Conservation (phyloP, 1,140 invertebrate species). For the Hetaerina americana region DNA sequence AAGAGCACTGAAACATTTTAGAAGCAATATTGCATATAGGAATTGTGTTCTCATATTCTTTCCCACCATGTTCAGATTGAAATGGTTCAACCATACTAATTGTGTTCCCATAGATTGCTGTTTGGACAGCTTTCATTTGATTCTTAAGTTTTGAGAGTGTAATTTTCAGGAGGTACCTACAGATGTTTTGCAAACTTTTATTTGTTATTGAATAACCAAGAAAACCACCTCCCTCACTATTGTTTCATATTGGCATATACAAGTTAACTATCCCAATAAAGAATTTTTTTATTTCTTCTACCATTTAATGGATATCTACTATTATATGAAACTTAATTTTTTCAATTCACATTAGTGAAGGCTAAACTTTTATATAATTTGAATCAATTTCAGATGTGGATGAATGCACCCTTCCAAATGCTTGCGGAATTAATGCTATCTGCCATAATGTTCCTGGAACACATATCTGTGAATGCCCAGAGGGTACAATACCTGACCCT, state of each 20-base stretch:
- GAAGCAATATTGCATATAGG: not conserved
- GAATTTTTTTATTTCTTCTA: not conserved
- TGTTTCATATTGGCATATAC: not conserved
- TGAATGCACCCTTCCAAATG: slow-evolving; percentile 52
- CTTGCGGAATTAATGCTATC: slow-evolving; percentile 64
- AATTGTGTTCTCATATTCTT: not conserved
- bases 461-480: slow-evolving; percentile 66
- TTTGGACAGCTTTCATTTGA: too few species aligned
- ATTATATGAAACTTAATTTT: not conserved
- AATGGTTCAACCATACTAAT: too few species aligned
- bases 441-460: slow-evolving; percentile 67
- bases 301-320: not conserved
- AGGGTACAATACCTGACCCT: slow-evolving; percentile 65
- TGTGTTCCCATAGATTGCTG: too few species aligned
- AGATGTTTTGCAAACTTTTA: too few species aligned
- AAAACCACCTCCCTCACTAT: too few species aligned
- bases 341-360: not conserved
- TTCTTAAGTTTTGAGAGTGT: too few species aligned
- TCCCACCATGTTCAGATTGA: not conserved
- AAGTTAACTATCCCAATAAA: not conserved
- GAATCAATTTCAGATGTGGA: slow-evolving; percentile 54
- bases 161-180: too few species aligned
- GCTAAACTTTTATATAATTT: slow-evolving; percentile 11
- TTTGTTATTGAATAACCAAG: too few species aligned
- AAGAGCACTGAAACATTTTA: slow-evolving; percentile 15